phyloP scores from a whole-genome alignment of 2,888 invertebrate species.

The Cerceris ruficornis region DNA sequence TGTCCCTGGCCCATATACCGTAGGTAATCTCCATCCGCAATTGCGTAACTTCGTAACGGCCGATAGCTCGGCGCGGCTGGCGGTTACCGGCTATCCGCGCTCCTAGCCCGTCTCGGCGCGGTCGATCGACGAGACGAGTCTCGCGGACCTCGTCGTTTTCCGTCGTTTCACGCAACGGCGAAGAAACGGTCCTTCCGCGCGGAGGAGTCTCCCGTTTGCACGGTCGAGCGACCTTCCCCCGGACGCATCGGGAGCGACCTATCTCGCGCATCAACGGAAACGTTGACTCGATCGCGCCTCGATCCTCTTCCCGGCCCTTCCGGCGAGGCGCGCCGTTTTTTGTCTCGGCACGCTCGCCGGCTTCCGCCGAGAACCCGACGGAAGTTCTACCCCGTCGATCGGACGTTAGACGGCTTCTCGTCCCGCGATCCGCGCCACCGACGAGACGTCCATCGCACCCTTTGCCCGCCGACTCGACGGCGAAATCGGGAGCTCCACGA shows the following conservation, averaged over 20 bases:
- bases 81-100: constrained; percentile 16
- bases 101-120: constrained; percentile 11
- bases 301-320: no score
- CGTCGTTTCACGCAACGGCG: no score
- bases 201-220: no score
- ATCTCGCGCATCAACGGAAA: no score
- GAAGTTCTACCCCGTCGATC: constrained; percentile 65
- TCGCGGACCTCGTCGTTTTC: no score
- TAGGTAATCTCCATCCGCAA: constrained; percentile 74
- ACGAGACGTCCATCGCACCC: constrained; percentile 39
- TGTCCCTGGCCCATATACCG: constrained; percentile 78
- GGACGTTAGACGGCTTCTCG: constrained; percentile 50
- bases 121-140: no score
- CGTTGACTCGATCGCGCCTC: no score
- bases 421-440: constrained; percentile 38
- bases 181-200: no score
- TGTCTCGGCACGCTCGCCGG: constrained; percentile 1
- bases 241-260: no score
- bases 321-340: no score
- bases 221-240: no score
- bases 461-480: constrained; percentile 19
- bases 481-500: constrained; percentile 7
- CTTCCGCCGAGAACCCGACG: constrained; percentile 56
- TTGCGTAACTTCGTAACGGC: constrained; percentile 75
- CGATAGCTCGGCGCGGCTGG: constrained; percentile 70